Evolutionary conservation across 2,888 invertebrate genomes (phyloP).

Genomic region (Ormia ochracea): DNA sequence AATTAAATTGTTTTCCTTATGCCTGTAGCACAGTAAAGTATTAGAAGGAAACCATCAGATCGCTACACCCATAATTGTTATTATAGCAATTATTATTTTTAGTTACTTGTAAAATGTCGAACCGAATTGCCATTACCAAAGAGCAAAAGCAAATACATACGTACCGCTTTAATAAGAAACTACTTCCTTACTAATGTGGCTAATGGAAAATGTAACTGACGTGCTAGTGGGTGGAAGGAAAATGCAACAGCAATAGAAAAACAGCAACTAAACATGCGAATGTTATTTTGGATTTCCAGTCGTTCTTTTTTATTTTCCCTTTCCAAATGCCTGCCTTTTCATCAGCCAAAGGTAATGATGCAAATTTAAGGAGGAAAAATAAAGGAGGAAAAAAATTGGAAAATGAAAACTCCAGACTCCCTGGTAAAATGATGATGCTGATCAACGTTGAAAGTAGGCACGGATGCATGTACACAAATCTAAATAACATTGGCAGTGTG

Average conservation of each 20-base stretch:
- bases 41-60: constrained; percentile 42
- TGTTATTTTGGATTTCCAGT: constrained; percentile 13
- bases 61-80: constrained; percentile 16
- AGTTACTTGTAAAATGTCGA: constrained; percentile 21
- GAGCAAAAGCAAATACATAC: constrained; percentile 51
- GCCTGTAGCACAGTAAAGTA: not conserved
- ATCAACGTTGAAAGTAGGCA: constrained; percentile 3
- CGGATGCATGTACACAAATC: not conserved
- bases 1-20: not conserved
- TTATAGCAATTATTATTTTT: constrained; percentile 39
- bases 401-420: constrained; percentile 37
- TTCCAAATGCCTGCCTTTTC: constrained; percentile 11
- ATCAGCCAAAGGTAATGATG: constrained; percentile 54
- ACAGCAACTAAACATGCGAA: constrained; percentile 19
- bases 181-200: not conserved
- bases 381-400: not conserved
- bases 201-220: not conserved
- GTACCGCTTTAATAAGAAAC: constrained; percentile 1
- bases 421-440: constrained; percentile 48
- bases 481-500: not conserved
- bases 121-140: constrained; percentile 55
- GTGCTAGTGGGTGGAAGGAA: not conserved
- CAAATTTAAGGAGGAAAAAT: constrained; percentile 45
- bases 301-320: constrained; percentile 1
- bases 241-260: constrained; percentile 17